Evolutionary conservation across 2,888 invertebrate species (phyloP), one percentile per base, ranked within the genome.

Genomic region (Villa cingulata): DNA sequence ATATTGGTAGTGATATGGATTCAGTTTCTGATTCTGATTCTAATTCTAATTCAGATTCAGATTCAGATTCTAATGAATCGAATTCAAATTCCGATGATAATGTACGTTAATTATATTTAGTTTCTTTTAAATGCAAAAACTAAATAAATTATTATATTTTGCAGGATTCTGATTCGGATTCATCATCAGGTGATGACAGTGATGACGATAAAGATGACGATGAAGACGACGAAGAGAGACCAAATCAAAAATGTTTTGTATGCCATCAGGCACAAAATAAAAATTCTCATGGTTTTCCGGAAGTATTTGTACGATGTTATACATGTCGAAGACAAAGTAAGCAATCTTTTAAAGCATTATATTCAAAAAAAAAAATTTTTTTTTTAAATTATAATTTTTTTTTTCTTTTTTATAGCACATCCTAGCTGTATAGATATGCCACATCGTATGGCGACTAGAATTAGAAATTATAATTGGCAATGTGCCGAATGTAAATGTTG

Each of bases 401-500:
- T 43, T 17, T 15, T 53, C 48, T 38, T 45, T 45, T 51, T 62
- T 64, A 1, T 68, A 83, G 84, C 81, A 53, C 94, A 95, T 73
- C 88, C 90, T 3, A 78, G 80, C 23, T 95, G 94, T 71, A 76
- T 90, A 63, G 89, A 90, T 58, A 77, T 95, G 66, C 77, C 83
- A 27, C 72, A 80, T 51, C 83, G 86, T 60, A 90, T 92, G 79
- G 78, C 86, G 54, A 78, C 80, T 52, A 83, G 86, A 56, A 85
- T 89, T 53, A 81, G 82, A 60, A 81, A 80, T 54, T 95, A 95
- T 70, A 76, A 81, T 60, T 95, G 94, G 95, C 88, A 88, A 69
- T 95, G 94, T 65, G 85, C 85, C 56, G 90, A 89, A 58, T 95
- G 94, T 70, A 94, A 94, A 73, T 80, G 81, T 43, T 95, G 95